Conservation (phyloP, 1,140 invertebrate genomes). For the Onthophagus taurus region DNA sequence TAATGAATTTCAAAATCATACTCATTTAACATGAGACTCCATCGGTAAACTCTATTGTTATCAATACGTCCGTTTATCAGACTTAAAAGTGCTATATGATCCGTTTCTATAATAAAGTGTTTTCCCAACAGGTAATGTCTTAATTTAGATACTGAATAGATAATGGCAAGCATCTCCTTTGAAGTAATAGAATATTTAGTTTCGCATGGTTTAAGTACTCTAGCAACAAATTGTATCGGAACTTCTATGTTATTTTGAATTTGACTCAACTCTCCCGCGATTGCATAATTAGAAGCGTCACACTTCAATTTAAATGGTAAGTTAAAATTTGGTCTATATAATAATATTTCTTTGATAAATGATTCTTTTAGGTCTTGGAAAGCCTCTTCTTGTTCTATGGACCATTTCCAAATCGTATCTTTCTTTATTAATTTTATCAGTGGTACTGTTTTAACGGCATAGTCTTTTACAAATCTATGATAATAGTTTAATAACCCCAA, state of each 20-base stretch:
- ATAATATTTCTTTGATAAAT: constrained; percentile 3
- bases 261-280: background rate
- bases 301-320: constrained; percentile 1
- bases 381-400: constrained; percentile 3
- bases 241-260: background rate
- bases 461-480: background rate
- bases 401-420: constrained; percentile 4
- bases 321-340: constrained; percentile 17
- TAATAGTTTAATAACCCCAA: constrained; percentile 8
- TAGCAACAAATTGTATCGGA: background rate
- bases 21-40: background rate
- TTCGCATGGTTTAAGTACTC: background rate
- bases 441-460: background rate
- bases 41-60: constrained; percentile 3
- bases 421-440: constrained; percentile 4
- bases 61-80: background rate
- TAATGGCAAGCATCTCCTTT: background rate
- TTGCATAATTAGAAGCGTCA: background rate
- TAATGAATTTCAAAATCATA: constrained; percentile 1
- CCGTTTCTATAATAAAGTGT: too few relatives aligned
- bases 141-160: background rate
- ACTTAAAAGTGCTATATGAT: background rate
- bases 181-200: background rate
- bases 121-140: constrained; percentile 5
- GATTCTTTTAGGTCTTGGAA: constrained; percentile 4